Conservation (phyloP, 2,113 vertebrate genomes). For the Formicarius rufipectus region DNA sequence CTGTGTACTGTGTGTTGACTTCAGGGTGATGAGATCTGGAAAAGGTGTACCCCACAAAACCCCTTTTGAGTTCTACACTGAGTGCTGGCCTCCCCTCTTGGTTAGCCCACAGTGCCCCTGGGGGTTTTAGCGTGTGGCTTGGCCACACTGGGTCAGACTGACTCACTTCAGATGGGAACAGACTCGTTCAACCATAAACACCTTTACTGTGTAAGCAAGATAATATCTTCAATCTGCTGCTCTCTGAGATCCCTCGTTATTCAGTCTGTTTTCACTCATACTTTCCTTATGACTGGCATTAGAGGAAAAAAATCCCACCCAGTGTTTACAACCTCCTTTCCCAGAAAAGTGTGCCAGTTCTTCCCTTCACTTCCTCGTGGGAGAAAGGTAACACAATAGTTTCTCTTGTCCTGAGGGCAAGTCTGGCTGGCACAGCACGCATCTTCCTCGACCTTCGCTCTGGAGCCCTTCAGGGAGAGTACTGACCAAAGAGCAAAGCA, state of each 20-base stretch:
- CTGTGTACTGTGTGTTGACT: neutral
- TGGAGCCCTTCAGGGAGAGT: neutral
- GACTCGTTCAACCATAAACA: neutral
- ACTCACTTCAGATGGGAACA: neutral
- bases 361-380: neutral
- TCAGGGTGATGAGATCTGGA: neutral
- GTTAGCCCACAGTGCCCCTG: accelerated
- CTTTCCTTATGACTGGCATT: neutral
- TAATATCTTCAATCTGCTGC: neutral
- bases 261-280: neutral
- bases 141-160: neutral
- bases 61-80: neutral
- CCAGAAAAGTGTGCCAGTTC: neutral
- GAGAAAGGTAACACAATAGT: neutral
- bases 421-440: neutral
- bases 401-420: neutral
- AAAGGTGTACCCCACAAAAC: neutral
- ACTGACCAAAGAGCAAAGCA: conserved; percentile 31
- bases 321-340: neutral
- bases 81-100: neutral
- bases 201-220: neutral
- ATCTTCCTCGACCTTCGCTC: neutral
- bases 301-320: neutral
- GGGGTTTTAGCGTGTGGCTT: neutral
- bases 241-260: neutral